Base-by-base conservation (phyloP, 2,797 vertebrate species). In the Picus viridis region DNA sequence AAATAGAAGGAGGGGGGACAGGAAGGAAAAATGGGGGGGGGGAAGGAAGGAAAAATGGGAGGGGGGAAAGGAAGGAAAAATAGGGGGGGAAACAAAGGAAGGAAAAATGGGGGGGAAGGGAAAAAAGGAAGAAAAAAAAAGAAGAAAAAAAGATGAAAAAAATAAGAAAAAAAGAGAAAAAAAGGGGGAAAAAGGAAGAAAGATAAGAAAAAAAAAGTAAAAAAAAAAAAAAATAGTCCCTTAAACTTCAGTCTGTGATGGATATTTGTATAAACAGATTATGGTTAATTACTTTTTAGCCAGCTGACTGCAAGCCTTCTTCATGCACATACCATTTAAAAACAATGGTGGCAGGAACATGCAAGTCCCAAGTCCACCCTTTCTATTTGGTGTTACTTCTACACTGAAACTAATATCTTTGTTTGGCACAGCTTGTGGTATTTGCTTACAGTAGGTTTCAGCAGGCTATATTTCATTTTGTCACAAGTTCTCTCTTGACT, bases 371-470 rank as follows among this genome's bases (percentile, higher is more conserved):
- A 68, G 59, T 36, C 17, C 2, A 30, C 71, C 32, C 56, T 75
- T 87, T 83, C 59, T 86, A 36, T 90, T 71, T 76, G 20, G 68
- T 86, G 49, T 68, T 93, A 76, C 77, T 89, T 92, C 68, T 82
- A 73, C 82, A 86, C 85, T 73, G 85, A 93, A 95, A 93, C 84
- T 82, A 92, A 69, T 49, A 73, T 73, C 86, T 92, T 82, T 88
- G 92, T 64, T 96, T 96, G 95, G 94, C 87, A 88, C 68, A 91
- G 89, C 32, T 65, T 83, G 71, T 76, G 90, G 93, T 77, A 96
- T 96, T 95, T 96, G 96, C 90, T 96, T 92, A 93, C 68, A 95
- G 80, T 82, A 91, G 57, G 68, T 89, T 96, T 95, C 89, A 95
- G 76, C 85, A 91, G 62, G 71, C 70, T 89, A 9, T 96, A 81